Evolutionary conservation across 2,113 vertebrate genomes (phyloP).

Genomic region (Saccopteryx bilineata): DNA sequence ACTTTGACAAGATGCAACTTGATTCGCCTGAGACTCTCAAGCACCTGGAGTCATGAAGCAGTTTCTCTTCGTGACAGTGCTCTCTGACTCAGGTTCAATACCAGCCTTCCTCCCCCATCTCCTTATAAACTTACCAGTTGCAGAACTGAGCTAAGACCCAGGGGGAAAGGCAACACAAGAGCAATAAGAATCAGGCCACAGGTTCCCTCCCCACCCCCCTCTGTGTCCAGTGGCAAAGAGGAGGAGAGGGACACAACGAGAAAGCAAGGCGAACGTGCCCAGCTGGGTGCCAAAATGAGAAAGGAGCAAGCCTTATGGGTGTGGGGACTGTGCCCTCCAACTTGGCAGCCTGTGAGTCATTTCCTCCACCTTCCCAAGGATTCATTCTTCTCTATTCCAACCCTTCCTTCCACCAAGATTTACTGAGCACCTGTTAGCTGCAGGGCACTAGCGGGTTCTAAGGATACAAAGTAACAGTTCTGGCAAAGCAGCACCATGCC

Average conservation of each 20-base stretch:
- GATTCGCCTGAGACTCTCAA: slow-evolving; percentile 5
- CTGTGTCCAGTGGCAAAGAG: neutral
- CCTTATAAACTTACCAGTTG: neutral
- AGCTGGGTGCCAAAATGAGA: no score
- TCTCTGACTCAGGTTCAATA: slow-evolving; percentile 42
- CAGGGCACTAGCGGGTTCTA: neutral
- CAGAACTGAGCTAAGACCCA: neutral
- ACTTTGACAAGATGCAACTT: slow-evolving; percentile 44
- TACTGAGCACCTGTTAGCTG: neutral
- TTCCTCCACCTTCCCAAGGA: neutral
- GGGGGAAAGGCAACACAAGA: neutral
- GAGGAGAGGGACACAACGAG: neutral
- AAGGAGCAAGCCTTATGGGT: neutral
- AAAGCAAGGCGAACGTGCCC: neutral
- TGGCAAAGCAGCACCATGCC: neutral
- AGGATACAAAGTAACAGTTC: neutral
- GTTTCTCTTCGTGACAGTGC: neutral
- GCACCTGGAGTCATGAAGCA: neutral
- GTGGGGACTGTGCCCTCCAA: neutral
- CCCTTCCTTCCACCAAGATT: neutral
- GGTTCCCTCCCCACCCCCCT: neutral
- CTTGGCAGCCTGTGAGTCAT: neutral
- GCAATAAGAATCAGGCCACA: neutral
- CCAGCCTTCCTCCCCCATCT: neutral
- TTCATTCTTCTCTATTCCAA: neutral